These are phyloP conservation scores for Andricus quercusramuli DNA, from an alignment of 2,888 invertebrate species.

Conservation along the genomic window DNA sequence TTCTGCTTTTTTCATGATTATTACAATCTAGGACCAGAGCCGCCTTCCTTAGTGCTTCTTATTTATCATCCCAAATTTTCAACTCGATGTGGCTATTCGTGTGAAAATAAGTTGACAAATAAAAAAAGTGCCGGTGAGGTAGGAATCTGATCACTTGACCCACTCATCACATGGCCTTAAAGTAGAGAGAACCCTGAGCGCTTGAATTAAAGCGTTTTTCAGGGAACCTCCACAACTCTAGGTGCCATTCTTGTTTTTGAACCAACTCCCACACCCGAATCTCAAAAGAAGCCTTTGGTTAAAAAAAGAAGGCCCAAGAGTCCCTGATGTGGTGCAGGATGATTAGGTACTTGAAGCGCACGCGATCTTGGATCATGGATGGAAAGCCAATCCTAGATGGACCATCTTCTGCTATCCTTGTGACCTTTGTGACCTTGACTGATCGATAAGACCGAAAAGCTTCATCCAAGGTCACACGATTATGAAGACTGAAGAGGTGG, in stretches of 20 bases:
- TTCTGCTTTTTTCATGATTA: no score
- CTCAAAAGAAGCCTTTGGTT: background rate
- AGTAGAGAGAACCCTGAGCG: no score
- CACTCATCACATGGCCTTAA: no score
- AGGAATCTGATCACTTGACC: no score
- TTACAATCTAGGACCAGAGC: no score
- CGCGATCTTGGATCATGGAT: background rate
- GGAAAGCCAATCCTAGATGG: conserved; percentile 45
- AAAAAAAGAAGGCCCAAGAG: conserved; percentile 34
- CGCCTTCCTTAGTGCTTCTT: no score
- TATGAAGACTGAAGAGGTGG: background rate
- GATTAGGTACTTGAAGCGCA: conserved; percentile 35
- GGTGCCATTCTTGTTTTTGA: background rate
- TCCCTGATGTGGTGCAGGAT: conserved; percentile 20
- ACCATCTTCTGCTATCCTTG: conserved; percentile 38
- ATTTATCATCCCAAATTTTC: no score
- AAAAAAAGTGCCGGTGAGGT: no score
- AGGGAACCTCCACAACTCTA: no score
- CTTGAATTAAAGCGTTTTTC: no score
- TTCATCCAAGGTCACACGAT: background rate
- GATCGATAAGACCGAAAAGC: background rate
- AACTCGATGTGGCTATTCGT: no score
- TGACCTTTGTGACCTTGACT: background rate
- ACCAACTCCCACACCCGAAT: background rate
- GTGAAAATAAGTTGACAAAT: no score